Percentiles rank a stretch among this genome's conserved stretches.
Conservation (phyloP, 2,113 vertebrate genomes). For the Eulemur macaco region DNA sequence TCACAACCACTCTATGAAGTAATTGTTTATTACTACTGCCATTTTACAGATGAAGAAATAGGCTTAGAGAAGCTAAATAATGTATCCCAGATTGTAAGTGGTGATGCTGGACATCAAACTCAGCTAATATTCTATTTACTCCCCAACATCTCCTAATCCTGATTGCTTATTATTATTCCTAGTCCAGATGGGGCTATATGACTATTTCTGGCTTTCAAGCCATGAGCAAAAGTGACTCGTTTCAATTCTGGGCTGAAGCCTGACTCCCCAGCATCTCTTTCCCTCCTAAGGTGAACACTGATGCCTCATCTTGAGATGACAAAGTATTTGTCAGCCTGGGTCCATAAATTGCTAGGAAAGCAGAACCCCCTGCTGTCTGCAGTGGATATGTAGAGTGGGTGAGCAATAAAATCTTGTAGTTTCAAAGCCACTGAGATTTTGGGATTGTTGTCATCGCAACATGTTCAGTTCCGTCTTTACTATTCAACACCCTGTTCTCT, state of each 20-base stretch:
- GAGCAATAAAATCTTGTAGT: not conserved
- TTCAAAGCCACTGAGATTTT: not conserved
- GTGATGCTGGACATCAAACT: not conserved
- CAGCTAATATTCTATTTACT: not conserved
- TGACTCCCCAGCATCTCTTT: not conserved
- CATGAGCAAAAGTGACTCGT: not conserved
- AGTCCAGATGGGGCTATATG: not conserved
- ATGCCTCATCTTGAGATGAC: not conserved
- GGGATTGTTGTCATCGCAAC: not conserved
- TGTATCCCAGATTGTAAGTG: not conserved
- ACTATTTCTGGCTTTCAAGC: not conserved
- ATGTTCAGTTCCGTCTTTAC: not conserved
- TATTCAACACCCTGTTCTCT: not conserved
- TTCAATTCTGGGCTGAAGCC: not conserved
- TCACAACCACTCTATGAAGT: not conserved
- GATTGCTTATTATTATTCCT: not conserved
- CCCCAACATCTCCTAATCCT: not conserved
- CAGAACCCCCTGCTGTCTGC: not conserved
- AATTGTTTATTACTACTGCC: not conserved
- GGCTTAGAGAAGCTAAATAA: not conserved
- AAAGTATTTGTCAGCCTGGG: not conserved
- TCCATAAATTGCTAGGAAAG: not conserved
- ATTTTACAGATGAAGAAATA: slow-evolving; percentile 18
- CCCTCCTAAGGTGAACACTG: not conserved
- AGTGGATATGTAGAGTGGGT: not conserved